These are phyloP conservation scores for Rhegmatorhina hoffmannsi DNA, from an alignment of 2,113 vertebrate species.

Conservation along the genomic window DNA sequence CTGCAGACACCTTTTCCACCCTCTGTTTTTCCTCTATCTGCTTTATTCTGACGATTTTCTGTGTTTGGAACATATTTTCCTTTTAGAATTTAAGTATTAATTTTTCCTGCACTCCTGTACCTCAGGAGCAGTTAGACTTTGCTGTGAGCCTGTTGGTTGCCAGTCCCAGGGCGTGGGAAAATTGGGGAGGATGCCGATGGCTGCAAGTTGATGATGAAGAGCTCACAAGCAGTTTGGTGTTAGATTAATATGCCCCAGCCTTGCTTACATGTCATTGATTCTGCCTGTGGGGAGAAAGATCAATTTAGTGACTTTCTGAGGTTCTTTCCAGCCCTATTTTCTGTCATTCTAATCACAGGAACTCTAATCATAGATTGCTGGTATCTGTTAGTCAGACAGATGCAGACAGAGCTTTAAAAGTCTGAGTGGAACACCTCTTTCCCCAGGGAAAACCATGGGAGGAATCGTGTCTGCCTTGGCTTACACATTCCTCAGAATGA, in stretches of 20 bases:
- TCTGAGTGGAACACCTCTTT: not conserved
- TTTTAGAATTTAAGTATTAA: not conserved
- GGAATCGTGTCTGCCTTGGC: not conserved
- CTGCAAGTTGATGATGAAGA: not conserved
- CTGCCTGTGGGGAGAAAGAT: not conserved
- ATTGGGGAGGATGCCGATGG: not conserved
- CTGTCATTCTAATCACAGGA: not conserved
- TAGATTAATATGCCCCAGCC: not conserved
- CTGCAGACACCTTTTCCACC: not conserved
- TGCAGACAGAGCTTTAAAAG: not conserved
- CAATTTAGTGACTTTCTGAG: not conserved
- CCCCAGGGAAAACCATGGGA: not conserved
- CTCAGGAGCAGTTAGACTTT: not conserved
- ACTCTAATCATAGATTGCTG: not conserved
- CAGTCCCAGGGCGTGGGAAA: not conserved
- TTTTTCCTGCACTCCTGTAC: not conserved
- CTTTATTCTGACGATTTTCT: not conserved
- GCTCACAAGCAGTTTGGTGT: not conserved
- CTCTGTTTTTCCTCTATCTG: conserved; percentile 2
- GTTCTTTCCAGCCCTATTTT: not conserved
- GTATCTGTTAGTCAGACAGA: not conserved
- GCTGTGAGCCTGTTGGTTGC: not conserved
- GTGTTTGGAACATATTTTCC: not conserved
- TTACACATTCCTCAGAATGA: not conserved
- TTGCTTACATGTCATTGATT: not conserved